phyloP scores from a whole-genome alignment of 2,888 invertebrate species.

The Aleiodes testaceus region DNA sequence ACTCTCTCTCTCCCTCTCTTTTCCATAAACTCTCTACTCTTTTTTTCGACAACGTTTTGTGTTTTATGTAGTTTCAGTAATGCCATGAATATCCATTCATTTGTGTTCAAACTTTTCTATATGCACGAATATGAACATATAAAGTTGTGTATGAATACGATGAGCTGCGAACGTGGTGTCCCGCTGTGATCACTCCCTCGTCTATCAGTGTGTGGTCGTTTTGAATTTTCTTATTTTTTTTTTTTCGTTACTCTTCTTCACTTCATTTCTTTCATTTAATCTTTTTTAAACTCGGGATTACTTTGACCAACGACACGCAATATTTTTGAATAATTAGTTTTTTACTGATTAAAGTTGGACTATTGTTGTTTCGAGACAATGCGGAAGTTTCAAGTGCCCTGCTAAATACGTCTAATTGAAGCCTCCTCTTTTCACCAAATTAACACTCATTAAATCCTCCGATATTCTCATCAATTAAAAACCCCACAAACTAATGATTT shows the following conservation, averaged over 20 bases:
- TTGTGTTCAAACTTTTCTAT: background rate
- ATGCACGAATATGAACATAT: slow-evolving; percentile 13
- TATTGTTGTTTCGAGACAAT: background rate
- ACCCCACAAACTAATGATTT: background rate
- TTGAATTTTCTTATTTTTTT: slow-evolving; percentile 23
- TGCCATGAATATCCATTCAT: slow-evolving; percentile 21
- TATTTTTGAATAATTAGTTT: no score
- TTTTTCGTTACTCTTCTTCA: background rate
- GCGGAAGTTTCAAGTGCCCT: slow-evolving; percentile 23
- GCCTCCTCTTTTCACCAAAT: background rate
- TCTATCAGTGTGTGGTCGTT: slow-evolving; percentile 59
- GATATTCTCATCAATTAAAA: background rate
- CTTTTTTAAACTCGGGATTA: background rate
- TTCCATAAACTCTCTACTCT: slow-evolving; percentile 18
- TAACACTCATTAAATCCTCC: background rate
- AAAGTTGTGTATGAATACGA: slow-evolving; percentile 17
- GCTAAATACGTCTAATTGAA: slow-evolving; percentile 24
- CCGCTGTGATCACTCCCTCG: slow-evolving; percentile 44
- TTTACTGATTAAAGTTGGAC: no score
- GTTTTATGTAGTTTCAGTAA: slow-evolving; percentile 34
- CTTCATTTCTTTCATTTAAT: background rate
- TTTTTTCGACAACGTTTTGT: slow-evolving; percentile 12
- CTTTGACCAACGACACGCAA: slow-evolving; percentile 24
- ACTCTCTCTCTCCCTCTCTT: slow-evolving; percentile 12
- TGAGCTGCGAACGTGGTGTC: slow-evolving; percentile 45